Evolutionary conservation across 1,140 invertebrate species (phyloP).

Genomic region (Drosophila micromelanica): DNA sequence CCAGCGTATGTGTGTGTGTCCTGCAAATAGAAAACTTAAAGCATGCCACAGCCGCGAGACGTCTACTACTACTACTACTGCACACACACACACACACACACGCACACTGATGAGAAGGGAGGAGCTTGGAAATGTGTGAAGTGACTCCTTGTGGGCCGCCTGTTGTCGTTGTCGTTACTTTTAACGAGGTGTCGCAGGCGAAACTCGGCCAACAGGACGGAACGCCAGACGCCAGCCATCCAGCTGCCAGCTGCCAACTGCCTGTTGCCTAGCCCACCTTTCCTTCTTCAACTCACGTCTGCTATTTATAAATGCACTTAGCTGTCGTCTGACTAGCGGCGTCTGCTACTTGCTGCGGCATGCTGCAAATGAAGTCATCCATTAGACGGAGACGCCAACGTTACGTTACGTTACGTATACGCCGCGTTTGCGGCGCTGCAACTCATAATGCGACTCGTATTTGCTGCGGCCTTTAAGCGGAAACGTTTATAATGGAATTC

Average conservation of each 20-base stretch:
- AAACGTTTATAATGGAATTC: slow-evolving; percentile 81
- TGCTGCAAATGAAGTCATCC: slow-evolving; percentile 82
- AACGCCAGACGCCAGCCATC: slow-evolving; percentile 15
- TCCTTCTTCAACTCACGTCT: neutral
- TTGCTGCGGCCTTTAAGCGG: slow-evolving; percentile 77
- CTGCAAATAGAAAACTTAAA: slow-evolving; percentile 72
- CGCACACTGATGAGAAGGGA: neutral
- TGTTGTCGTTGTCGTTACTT: slow-evolving; percentile 79
- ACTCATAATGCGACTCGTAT: slow-evolving; percentile 64
- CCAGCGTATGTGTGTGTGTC: slow-evolving; percentile 36
- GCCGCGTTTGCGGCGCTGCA: slow-evolving; percentile 40
- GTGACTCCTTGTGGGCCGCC: slow-evolving; percentile 23
- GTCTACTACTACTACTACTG: too few relatives aligned
- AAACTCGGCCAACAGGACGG: slow-evolving; percentile 61
- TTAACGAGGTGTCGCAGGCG: slow-evolving; percentile 80
- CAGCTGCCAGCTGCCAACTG: slow-evolving; percentile 62
- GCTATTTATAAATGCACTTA: slow-evolving; percentile 70
- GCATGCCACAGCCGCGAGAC: slow-evolving; percentile 49
- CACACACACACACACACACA: too few relatives aligned
- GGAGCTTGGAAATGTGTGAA: slow-evolving; percentile 23
- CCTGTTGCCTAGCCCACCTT: neutral
- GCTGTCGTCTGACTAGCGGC: slow-evolving; percentile 42
- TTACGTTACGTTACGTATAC: slow-evolving; percentile 60
- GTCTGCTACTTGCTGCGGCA: slow-evolving; percentile 51
- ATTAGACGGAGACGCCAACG: slow-evolving; percentile 46